Conservation (phyloP, 2,888 invertebrate species). For the Drosophila algonquin region DNA sequence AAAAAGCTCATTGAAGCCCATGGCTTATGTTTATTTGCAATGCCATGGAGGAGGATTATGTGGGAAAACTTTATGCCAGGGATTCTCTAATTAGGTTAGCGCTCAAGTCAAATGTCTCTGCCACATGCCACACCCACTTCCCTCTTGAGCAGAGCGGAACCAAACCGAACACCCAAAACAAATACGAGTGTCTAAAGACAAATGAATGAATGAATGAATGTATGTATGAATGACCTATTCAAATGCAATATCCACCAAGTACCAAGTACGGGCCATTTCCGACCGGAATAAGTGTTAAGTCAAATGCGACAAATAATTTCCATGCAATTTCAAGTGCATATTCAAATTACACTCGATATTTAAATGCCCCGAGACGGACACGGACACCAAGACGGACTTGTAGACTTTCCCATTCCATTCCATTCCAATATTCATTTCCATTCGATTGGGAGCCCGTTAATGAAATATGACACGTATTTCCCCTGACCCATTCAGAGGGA, state of each 20-base stretch:
- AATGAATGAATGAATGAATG: conserved; percentile 9
- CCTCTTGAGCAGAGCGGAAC: conserved; percentile 45
- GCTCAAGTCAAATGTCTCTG: conserved; percentile 8
- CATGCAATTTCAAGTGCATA: conserved; percentile 74
- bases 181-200: conserved; percentile 6
- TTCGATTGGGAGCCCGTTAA: conserved; percentile 68
- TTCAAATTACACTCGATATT: conserved; percentile 68
- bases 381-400: not conserved
- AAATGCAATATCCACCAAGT: conserved; percentile 32
- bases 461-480: conserved; percentile 75
- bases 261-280: conserved; percentile 44
- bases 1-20: not conserved
- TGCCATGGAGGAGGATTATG: conserved; percentile 32
- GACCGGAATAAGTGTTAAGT: conserved; percentile 50
- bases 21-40: conserved; percentile 8
- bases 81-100: conserved; percentile 14
- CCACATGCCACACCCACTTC: conserved; percentile 11
- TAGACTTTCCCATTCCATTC: not conserved
- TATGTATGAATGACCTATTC: conserved; percentile 36
- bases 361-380: conserved; percentile 14
- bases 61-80: not conserved
- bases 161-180: conserved; percentile 38
- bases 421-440: conserved; percentile 30
- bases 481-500: conserved; percentile 48
- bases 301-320: conserved; percentile 65